Evolutionary conservation across 1,140 invertebrate species (phyloP).

Genomic region (Proctacanthus coquilletti): DNA sequence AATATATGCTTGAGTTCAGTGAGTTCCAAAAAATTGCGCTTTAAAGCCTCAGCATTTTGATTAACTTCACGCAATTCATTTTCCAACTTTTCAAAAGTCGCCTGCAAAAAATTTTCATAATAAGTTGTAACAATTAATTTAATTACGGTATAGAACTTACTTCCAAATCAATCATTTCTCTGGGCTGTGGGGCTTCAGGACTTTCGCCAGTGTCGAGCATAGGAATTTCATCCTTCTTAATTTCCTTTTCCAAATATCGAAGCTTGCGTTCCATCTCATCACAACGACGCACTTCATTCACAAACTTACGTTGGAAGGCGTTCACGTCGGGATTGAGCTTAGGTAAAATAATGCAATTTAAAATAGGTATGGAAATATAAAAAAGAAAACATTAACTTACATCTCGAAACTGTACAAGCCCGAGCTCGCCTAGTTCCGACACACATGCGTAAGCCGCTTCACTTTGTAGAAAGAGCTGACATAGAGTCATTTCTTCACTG

Average conservation of each 20-base stretch:
- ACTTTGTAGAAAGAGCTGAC: constrained; percentile 78
- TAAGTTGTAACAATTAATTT: background rate
- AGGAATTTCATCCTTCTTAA: constrained; percentile 92
- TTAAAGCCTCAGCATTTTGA: constrained; percentile 91
- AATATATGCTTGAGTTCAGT: constrained; percentile 94
- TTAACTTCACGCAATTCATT: constrained; percentile 94
- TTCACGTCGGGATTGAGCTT: constrained; percentile 91
- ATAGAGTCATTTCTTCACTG: constrained; percentile 75
- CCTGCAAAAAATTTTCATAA: constrained; percentile 37
- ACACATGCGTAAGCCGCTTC: constrained; percentile 81
- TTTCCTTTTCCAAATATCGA: constrained; percentile 93
- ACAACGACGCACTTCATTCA: constrained; percentile 84
- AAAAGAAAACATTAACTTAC: too few relatives aligned
- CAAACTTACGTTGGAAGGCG: constrained; percentile 90
- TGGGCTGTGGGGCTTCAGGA: constrained; percentile 92
- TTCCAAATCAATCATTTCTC: constrained; percentile 99
- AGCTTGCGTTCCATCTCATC: constrained; percentile 94
- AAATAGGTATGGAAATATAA: background rate
- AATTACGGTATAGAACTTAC: constrained; percentile 31
- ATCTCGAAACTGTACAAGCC: constrained; percentile 80
- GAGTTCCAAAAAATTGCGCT: constrained; percentile 89
- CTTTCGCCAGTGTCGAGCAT: constrained; percentile 96
- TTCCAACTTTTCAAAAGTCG: constrained; percentile 90
- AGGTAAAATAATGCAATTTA: constrained; percentile 7
- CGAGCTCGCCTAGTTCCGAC: constrained; percentile 75